These are phyloP conservation scores for Atrichornis clamosus DNA, from an alignment of 2,113 vertebrate genomes.

Conservation along the genomic window DNA sequence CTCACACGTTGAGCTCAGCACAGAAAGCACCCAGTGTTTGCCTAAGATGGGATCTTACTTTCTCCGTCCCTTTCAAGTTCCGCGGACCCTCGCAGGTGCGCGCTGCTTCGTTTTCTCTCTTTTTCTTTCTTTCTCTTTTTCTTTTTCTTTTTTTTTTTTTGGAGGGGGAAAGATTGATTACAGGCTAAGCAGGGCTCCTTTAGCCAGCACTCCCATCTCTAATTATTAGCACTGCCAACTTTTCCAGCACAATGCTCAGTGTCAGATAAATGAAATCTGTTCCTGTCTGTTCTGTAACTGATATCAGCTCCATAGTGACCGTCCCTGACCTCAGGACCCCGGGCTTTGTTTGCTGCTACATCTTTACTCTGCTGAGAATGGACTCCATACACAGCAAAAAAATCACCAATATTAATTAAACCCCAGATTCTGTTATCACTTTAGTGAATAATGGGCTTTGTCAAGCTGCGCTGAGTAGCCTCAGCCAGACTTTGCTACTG, in stretches of 20 bases:
- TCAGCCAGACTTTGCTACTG: background rate
- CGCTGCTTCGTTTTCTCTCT: background rate
- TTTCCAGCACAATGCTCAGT: slow-evolving; percentile 65
- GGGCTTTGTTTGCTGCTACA: slow-evolving; percentile 64
- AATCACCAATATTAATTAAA: slow-evolving; percentile 61
- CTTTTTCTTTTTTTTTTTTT: background rate
- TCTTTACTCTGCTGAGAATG: slow-evolving; percentile 67
- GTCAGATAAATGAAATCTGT: slow-evolving; percentile 75
- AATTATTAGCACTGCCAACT: slow-evolving; percentile 64
- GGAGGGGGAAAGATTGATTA: background rate
- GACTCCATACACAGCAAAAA: slow-evolving; percentile 45
- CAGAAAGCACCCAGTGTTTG: background rate
- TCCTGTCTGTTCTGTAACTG: slow-evolving; percentile 76
- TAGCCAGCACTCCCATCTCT: slow-evolving; percentile 30
- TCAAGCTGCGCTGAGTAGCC: background rate
- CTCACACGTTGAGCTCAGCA: background rate
- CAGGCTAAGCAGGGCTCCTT: slow-evolving; percentile 44
- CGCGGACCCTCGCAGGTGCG: slow-evolving; percentile 17
- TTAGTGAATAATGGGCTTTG: slow-evolving; percentile 40
- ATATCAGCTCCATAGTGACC: slow-evolving; percentile 75
- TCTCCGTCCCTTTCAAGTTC: background rate
- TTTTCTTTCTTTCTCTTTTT: background rate
- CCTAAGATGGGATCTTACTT: background rate
- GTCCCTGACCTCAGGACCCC: slow-evolving; percentile 71
- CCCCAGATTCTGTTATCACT: slow-evolving; percentile 54